These are phyloP conservation scores for Sus cebifrons DNA, from an alignment of 2,797 vertebrate genomes.

Conservation along the genomic window DNA sequence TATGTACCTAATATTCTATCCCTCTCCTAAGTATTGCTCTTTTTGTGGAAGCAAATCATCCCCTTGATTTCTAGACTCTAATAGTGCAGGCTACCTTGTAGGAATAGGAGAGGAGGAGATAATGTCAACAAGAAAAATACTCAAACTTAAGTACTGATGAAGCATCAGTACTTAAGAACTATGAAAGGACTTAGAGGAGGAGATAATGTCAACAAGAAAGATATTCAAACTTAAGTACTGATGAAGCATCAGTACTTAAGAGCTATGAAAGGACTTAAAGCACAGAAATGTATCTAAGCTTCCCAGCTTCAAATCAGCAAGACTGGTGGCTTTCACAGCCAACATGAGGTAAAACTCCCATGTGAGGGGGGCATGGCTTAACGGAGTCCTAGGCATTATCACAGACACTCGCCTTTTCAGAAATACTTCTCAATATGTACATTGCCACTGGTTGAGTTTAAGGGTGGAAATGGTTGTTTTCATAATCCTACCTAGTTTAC, in stretches of 20 bases:
- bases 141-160: neutral
- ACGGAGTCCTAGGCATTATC: accelerated
- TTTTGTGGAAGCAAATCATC: neutral
- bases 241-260: neutral
- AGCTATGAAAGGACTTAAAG: neutral
- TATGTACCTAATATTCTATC: neutral
- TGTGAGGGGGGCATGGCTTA: accelerated
- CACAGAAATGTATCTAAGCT: neutral
- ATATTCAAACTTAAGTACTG: neutral
- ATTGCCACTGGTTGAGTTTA: neutral
- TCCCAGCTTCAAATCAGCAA: neutral
- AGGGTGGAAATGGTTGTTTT: neutral
- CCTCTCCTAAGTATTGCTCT: neutral
- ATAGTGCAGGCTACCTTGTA: neutral
- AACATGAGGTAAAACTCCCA: neutral
- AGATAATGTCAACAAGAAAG: neutral
- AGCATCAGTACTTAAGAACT: neutral
- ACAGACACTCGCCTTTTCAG: neutral
- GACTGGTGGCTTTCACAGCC: neutral
- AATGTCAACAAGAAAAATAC: neutral
- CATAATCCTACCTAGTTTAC: neutral
- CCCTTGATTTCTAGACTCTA: neutral
- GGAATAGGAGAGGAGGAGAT: neutral
- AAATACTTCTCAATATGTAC: neutral
- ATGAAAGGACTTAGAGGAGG: neutral